Evolutionary conservation across 2,888 invertebrate genomes (phyloP).

Genomic region (Lithophane semibrunnea): DNA sequence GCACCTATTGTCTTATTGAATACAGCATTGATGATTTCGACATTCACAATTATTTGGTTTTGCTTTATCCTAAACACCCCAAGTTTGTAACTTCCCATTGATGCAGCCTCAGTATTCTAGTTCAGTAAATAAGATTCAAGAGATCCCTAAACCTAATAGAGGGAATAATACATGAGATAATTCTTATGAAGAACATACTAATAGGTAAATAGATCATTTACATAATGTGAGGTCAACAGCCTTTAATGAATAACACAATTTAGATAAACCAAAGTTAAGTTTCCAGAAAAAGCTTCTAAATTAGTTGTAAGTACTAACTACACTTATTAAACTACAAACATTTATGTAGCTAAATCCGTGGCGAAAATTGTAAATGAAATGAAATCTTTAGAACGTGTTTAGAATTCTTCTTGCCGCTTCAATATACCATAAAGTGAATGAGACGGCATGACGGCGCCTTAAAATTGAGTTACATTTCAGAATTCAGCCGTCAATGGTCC

Average conservation of each 20-base stretch:
- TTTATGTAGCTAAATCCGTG: background rate
- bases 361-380: background rate
- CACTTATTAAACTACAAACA: background rate
- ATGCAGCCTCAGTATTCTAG: background rate
- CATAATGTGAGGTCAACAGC: background rate
- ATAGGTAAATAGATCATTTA: background rate
- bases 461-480: background rate
- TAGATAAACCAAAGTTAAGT: background rate
- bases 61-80: background rate
- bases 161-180: background rate
- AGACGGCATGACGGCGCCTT: no score
- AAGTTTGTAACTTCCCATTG: background rate
- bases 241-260: constrained; percentile 28
- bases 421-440: background rate
- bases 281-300: constrained; percentile 22
- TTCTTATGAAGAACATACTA: background rate
- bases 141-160: background rate
- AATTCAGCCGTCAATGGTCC: background rate
- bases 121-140: background rate
- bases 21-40: constrained; percentile 65
- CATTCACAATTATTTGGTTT: constrained; percentile 50
- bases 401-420: background rate
- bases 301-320: background rate
- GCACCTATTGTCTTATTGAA: constrained; percentile 72
- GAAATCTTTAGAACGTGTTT: no score